A percentile compares a stretch with the other conserved stretches of the same genome.
Evolutionary conservation across 2,113 vertebrate species (phyloP).

Genomic region (Alaudala cheleensis): DNA sequence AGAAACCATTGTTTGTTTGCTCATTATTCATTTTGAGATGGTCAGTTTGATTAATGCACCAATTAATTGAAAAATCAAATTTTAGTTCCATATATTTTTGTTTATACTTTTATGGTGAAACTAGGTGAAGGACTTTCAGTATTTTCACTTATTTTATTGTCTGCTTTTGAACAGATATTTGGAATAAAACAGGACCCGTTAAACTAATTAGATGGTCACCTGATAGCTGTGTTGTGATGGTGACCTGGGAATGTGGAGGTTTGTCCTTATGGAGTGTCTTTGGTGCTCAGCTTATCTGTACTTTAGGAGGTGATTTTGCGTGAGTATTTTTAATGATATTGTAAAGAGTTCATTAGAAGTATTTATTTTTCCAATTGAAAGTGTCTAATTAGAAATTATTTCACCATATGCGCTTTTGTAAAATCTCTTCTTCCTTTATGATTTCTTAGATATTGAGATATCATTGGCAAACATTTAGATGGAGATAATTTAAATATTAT

Average conservation of each 20-base stretch:
- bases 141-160: not conserved
- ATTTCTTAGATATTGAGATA: not conserved
- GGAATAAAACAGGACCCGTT: slow-evolving; percentile 96
- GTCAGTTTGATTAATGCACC: not conserved
- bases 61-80: not conserved
- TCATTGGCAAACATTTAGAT: not conserved
- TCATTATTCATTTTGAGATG: not conserved
- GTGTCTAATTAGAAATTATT: not conserved
- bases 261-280: slow-evolving; percentile 98
- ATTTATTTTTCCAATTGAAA: not conserved
- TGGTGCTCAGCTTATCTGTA: slow-evolving; percentile 97
- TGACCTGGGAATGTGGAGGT: slow-evolving; percentile 95
- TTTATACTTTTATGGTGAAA: not conserved
- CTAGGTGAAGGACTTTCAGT: not conserved
- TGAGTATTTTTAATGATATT: slow-evolving; percentile 73
- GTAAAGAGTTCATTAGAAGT: not conserved
- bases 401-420: not conserved
- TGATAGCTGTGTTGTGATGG: slow-evolving; percentile 93
- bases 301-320: slow-evolving; percentile 96
- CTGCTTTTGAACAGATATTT: slow-evolving; percentile 84
- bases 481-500: not conserved
- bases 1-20: not conserved
- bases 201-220: slow-evolving; percentile 95
- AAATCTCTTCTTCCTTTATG: accelerated
- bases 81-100: not conserved